phyloP scores from a whole-genome alignment of 2,888 invertebrate species.

The Carpatolechia fugitivella region DNA sequence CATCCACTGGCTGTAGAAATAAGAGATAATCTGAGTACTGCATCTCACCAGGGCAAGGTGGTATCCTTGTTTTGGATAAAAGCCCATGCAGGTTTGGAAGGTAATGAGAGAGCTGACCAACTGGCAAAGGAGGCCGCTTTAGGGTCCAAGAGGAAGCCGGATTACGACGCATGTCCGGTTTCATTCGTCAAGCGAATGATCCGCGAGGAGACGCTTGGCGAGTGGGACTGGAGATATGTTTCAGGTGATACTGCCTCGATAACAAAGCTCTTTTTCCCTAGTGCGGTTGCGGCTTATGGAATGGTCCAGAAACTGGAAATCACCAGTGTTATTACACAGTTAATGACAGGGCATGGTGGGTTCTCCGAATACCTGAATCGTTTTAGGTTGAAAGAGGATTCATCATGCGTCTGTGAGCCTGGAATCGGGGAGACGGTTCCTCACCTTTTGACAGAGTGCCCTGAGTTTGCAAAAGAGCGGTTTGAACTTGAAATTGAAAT shows the following conservation, averaged over 20 bases:
- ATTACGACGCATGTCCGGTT: background rate
- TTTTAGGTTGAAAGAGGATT: conserved; percentile 9
- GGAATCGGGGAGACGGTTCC: background rate
- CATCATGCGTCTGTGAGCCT: background rate
- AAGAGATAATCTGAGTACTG: background rate
- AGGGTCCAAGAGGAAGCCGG: background rate
- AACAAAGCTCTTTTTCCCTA: background rate
- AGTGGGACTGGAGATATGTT: background rate
- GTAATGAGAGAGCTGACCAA: background rate
- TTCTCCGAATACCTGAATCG: conserved; percentile 12
- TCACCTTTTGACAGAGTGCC: background rate
- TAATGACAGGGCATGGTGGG: conserved; percentile 10
- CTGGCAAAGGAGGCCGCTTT: background rate
- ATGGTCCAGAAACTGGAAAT: background rate
- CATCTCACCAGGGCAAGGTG: background rate
- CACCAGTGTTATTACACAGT: background rate
- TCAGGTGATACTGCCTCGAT: background rate
- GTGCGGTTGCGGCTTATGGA: background rate
- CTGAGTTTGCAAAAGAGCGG: background rate
- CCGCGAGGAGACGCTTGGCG: background rate
- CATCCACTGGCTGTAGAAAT: background rate
- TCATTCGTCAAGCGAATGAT: background rate
- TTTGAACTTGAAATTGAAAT: background rate
- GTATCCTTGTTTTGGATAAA: conserved; percentile 4
- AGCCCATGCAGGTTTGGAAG: background rate